A percentile compares a stretch with the other conserved stretches of the same genome.
These are phyloP conservation scores for Melinaea menophilus DNA, from an alignment of 2,888 invertebrate genomes.

Conservation along the genomic window DNA sequence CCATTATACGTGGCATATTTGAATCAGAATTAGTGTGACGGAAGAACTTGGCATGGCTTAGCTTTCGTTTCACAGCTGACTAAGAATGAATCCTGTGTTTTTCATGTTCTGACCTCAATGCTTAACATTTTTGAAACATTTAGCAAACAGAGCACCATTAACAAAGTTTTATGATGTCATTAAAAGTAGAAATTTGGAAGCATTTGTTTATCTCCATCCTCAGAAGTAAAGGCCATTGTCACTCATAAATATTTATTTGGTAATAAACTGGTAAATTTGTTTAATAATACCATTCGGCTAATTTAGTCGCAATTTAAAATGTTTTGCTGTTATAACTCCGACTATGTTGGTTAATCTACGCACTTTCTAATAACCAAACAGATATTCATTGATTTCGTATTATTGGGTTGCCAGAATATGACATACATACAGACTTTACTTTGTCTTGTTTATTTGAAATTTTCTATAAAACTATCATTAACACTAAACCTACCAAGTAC, in stretches of 20 bases:
- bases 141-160: conserved; percentile 1
- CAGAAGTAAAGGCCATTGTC: conserved; percentile 1
- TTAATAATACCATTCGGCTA: conserved; percentile 7
- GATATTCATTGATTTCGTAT: no score
- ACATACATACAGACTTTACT: no score
- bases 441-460: no score
- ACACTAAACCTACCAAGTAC: no score
- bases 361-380: not conserved
- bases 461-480: no score
- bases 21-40: no score
- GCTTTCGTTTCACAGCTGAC: no score
- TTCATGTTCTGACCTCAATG: not conserved
- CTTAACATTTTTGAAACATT: conserved; percentile 1
- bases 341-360: conserved; percentile 4
- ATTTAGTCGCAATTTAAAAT: conserved; percentile 1
- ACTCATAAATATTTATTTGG: conserved; percentile 4
- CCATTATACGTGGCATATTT: no score
- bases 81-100: no score
- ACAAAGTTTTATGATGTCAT: not conserved
- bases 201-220: conserved; percentile 1
- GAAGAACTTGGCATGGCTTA: no score
- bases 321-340: not conserved
- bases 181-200: conserved; percentile 7
- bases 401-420: no score
- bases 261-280: not conserved